Evolutionary conservation across 1,140 invertebrate genomes (phyloP), one percentile per base, ranked within the genome.

Genomic region (Hyphantria cunea): DNA sequence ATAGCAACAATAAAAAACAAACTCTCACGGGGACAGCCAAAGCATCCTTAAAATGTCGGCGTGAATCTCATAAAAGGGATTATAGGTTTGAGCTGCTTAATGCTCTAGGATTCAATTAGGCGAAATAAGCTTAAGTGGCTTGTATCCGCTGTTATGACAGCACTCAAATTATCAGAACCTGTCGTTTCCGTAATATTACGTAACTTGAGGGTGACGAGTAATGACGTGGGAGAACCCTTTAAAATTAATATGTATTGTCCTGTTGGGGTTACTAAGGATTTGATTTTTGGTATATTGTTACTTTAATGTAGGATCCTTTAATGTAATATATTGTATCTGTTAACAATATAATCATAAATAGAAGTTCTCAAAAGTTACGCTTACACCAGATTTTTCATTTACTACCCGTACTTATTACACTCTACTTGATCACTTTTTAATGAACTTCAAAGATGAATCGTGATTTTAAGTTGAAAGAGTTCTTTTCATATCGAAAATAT

Each of bases 81-180:
- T 88, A 88, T 82, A 81, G 76, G 78, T 78, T 81, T 64, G 73
- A 63, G 71, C 67, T 71, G 68, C 68, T 85, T 88, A 88, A 86
- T 86, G 71, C 84, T 76, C 86, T 88, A 88, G 82, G 83, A 90
- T 88, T 90, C 87, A 90, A 90, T 90, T 90, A 88, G 76, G 72
- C 63, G 85, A 81, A 89, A 90, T 90, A 87, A 88, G 84, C 85
- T 90, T 88, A 88, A 90, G 82, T 88, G 72, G 78, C 61, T 55
- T 70, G 74, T 86, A 88, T 90, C 87, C 82, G 79, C 77, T 88
- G 79, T 88, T 90, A 71, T 88, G 86, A 90, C 85, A 88, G 82
- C 81, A 76, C 59, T 82, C 80, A 80, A 89, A 87, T 89, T 85
- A 85, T 76, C 74, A 70, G 62, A 52, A 64, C 49, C 66, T 69